A percentile compares a stretch with the other conserved stretches of the same genome.
Evolutionary conservation across 2,888 invertebrate genomes (phyloP).

Genomic region (Metacarcinus magister): DNA sequence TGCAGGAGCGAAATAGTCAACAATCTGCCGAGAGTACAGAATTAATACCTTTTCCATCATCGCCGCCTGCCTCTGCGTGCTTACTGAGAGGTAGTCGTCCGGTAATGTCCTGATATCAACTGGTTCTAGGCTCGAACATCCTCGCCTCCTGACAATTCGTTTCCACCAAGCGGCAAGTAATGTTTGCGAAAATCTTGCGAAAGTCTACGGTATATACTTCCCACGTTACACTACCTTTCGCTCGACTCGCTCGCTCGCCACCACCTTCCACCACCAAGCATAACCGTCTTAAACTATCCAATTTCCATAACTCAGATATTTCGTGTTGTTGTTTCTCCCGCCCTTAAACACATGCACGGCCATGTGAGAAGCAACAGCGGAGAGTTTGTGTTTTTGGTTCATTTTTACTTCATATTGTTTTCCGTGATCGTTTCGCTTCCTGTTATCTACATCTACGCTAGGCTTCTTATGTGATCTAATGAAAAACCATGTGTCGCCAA

Average conservation of each 20-base stretch:
- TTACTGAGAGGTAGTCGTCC: neutral
- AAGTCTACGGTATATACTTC: neutral
- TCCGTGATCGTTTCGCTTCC: neutral
- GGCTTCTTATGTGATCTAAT: neutral
- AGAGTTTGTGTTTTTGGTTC: neutral
- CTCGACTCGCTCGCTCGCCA: neutral
- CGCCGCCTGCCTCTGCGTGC: neutral
- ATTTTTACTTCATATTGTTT: neutral
- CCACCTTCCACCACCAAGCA: neutral
- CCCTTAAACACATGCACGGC: neutral
- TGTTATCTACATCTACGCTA: neutral
- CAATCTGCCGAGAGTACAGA: neutral
- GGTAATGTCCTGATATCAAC: neutral
- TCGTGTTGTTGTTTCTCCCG: neutral
- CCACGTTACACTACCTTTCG: neutral
- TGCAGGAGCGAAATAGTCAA: neutral
- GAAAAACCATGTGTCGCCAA: neutral
- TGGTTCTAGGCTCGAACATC: neutral
- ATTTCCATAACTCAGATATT: neutral
- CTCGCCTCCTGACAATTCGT: neutral
- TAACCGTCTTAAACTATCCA: neutral
- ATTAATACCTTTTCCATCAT: too few relatives aligned
- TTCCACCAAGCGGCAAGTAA: neutral
- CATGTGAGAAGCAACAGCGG: neutral
- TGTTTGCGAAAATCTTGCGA: neutral